phyloP scores from a whole-genome alignment of 2,113 vertebrate genomes.

The Microcebus ravelobensis region DNA sequence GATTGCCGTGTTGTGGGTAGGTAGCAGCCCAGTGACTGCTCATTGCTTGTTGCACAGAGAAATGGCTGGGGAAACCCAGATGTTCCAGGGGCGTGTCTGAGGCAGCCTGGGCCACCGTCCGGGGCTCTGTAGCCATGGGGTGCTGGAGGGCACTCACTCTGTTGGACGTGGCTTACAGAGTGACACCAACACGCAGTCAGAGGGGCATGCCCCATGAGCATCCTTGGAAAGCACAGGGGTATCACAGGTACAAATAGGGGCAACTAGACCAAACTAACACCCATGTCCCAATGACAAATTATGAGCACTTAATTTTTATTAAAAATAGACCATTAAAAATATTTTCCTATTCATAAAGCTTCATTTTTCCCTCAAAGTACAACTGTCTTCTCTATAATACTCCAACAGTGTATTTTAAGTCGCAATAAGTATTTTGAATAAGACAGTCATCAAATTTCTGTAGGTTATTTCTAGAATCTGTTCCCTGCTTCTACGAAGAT shows the following conservation, averaged over 20 bases:
- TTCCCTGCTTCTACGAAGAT: background rate
- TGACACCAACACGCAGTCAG: no score
- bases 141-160: background rate
- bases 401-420: background rate
- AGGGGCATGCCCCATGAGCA: background rate
- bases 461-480: background rate
- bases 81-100: background rate
- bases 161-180: background rate
- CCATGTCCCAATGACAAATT: background rate
- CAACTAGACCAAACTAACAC: background rate
- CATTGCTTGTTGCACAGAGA: background rate
- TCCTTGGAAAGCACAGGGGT: background rate
- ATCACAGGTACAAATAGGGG: background rate
- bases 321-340: slow-evolving; percentile 1
- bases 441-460: background rate
- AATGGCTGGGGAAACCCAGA: background rate
- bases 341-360: background rate
- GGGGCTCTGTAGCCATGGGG: background rate
- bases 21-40: background rate
- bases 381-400: background rate
- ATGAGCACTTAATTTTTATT: background rate
- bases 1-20: background rate
- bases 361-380: background rate
- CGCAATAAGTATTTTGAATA: background rate
- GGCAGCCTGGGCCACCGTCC: background rate